These are phyloP conservation scores for Myripristis jacobus DNA, from an alignment of 2,797 vertebrate species.

Conservation along the genomic window DNA sequence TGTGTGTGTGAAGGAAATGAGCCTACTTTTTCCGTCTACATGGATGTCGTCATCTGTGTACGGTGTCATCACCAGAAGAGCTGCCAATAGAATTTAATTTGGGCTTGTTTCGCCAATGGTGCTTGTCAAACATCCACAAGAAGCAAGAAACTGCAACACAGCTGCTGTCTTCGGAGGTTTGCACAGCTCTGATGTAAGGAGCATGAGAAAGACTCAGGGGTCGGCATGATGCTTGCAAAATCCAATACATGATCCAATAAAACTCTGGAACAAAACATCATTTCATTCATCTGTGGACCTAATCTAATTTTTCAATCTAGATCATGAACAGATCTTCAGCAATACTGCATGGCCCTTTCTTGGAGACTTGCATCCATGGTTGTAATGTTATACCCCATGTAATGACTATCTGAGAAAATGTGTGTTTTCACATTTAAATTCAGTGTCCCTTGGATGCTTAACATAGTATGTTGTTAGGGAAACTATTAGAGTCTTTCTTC, in stretches of 20 bases:
- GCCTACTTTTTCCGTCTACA: slow-evolving; percentile 73
- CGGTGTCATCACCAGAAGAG: slow-evolving; percentile 63
- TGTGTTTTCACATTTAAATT: slow-evolving; percentile 19
- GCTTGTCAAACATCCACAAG: slow-evolving; percentile 66
- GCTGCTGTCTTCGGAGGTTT: slow-evolving; percentile 58
- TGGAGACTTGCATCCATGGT: slow-evolving; percentile 11
- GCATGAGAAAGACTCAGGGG: slow-evolving; percentile 13
- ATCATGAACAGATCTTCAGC: slow-evolving; percentile 32
- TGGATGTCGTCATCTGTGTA: slow-evolving; percentile 65
- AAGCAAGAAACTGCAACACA: slow-evolving; percentile 63
- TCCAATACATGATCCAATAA: slow-evolving; percentile 45
- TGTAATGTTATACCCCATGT: slow-evolving; percentile 44
- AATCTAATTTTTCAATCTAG: slow-evolving; percentile 52
- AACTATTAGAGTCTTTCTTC: neutral
- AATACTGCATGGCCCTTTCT: slow-evolving; percentile 16
- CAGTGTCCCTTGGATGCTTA: neutral
- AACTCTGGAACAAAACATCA: slow-evolving; percentile 33
- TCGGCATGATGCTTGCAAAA: slow-evolving; percentile 30
- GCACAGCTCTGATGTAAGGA: slow-evolving; percentile 37
- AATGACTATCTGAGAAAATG: slow-evolving; percentile 20
- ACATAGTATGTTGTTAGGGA: slow-evolving; percentile 2
- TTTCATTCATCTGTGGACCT: slow-evolving; percentile 45
- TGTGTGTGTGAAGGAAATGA: slow-evolving; percentile 66
- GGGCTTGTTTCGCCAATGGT: slow-evolving; percentile 60
- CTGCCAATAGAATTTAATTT: slow-evolving; percentile 64